These are phyloP conservation scores for Yponomeuta malinellus DNA, from an alignment of 2,888 invertebrate species.

Conservation along the genomic window DNA sequence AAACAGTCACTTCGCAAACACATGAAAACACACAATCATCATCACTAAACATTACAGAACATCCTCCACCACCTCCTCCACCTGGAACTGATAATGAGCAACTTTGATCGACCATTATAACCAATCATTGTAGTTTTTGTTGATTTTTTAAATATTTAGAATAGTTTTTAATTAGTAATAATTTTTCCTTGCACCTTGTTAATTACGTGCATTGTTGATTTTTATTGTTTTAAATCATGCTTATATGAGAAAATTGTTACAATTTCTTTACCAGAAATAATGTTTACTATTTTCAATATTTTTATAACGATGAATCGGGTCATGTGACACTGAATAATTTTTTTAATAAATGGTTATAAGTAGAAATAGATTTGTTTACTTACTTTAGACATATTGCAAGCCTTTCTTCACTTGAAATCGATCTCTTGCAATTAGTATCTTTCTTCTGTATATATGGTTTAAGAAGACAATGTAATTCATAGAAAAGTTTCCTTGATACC, in stretches of 20 bases:
- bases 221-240: slow-evolving; percentile 13
- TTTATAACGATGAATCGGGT: slow-evolving; percentile 14
- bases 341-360: slow-evolving; percentile 16
- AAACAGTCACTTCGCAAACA: slow-evolving; percentile 20
- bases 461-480: no score
- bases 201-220: slow-evolving; percentile 14
- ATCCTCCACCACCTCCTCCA: slow-evolving; percentile 18
- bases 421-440: slow-evolving; percentile 16
- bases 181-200: slow-evolving; percentile 15
- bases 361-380: slow-evolving; percentile 13
- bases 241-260: slow-evolving; percentile 15
- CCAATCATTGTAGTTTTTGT: slow-evolving; percentile 15
- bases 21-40: slow-evolving; percentile 20
- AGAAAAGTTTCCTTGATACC: no score
- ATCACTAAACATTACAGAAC: slow-evolving; percentile 19
- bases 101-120: slow-evolving; percentile 16
- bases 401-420: slow-evolving; percentile 18
- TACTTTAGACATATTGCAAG: slow-evolving; percentile 17
- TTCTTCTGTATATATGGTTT: slow-evolving; percentile 9
- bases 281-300: slow-evolving; percentile 14
- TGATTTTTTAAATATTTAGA: slow-evolving; percentile 14
- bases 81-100: slow-evolving; percentile 18
- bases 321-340: slow-evolving; percentile 14
- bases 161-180: slow-evolving; percentile 15
- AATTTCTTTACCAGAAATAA: slow-evolving; percentile 16